Conservation (phyloP, 2,888 invertebrate genomes). For the Ophion ventricosus region DNA sequence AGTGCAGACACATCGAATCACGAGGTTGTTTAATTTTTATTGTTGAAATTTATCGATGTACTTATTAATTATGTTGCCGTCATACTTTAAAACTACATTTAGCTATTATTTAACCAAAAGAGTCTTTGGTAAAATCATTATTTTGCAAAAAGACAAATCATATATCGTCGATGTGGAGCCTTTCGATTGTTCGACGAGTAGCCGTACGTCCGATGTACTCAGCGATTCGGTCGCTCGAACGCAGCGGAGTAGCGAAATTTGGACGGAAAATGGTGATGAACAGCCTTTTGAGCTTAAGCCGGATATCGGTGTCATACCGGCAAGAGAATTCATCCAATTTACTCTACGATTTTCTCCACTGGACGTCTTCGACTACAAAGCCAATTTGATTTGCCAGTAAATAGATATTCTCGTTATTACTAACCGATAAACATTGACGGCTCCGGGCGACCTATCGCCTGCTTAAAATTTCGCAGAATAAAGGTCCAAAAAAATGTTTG, state of each 20-base stretch:
- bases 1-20: slow-evolving; percentile 17
- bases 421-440: neutral
- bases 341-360: slow-evolving; percentile 85
- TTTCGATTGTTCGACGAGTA: slow-evolving; percentile 27
- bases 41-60: neutral
- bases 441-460: neutral
- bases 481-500: too few species aligned
- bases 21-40: slow-evolving; percentile 26
- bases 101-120: too few species aligned
- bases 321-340: slow-evolving; percentile 82
- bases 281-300: slow-evolving; percentile 85
- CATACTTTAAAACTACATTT: too few species aligned
- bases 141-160: slow-evolving; percentile 35
- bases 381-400: slow-evolving; percentile 84
- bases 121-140: neutral
- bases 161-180: slow-evolving; percentile 41
- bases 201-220: slow-evolving; percentile 70
- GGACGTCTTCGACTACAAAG: slow-evolving; percentile 85
- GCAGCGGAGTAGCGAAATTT: slow-evolving; percentile 73
- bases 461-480: too few species aligned
- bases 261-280: slow-evolving; percentile 73
- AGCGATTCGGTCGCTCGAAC: slow-evolving; percentile 73
- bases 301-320: slow-evolving; percentile 82
- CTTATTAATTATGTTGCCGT: neutral
- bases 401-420: slow-evolving; percentile 12